Base-by-base conservation (phyloP, 2,113 vertebrate species). In the Pseudorasbora parva region DNA sequence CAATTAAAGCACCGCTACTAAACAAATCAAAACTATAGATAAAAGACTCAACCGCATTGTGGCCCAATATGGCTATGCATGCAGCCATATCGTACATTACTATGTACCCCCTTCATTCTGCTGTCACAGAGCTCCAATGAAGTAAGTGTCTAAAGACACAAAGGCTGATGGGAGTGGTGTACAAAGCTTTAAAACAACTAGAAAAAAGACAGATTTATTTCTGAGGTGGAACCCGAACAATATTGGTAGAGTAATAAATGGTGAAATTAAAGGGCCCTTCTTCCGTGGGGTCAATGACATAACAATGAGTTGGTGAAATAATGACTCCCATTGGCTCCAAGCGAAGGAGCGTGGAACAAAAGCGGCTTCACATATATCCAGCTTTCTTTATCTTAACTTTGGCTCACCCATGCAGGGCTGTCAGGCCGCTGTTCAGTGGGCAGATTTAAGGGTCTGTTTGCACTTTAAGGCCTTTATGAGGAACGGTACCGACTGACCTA, bases 201-300 rank as follows among this genome's bases (percentile, higher is more conserved):
- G 49, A 78, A 85, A 73, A 74, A 82, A 69, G 87, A 85, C 73
- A 89, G 89, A 90, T 88, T 89, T 89, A 88, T 89, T 71, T 89
- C 81, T 45, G 54, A 80, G 86, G 87, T 56, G 49, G 78, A 85
- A 81, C 59, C 84, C 59, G 62, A 86, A 86, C 88, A 83, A 89
- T 89, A 88, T 88, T 89, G 88, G 85, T 75, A 79, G 82, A 88
- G 89, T 89, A 90, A 93, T 93, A 90, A 93, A 94, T 94, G 86
- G 87, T 88, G 86, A 91, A 92, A 92, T 93, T 91, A 93, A 92
- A 91, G 88, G 85, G 89, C 88, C 86, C 86, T 90, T 90, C 89
- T 92, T 92, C 91, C 91, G 92, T 88, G 88, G 91, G 93, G 94
- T 94, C 93, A 94, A 93, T 92, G 92, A 92, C 92, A 90, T 84